Conservation (phyloP, 2,113 vertebrate genomes). For the Rhizomys pruinosus region DNA sequence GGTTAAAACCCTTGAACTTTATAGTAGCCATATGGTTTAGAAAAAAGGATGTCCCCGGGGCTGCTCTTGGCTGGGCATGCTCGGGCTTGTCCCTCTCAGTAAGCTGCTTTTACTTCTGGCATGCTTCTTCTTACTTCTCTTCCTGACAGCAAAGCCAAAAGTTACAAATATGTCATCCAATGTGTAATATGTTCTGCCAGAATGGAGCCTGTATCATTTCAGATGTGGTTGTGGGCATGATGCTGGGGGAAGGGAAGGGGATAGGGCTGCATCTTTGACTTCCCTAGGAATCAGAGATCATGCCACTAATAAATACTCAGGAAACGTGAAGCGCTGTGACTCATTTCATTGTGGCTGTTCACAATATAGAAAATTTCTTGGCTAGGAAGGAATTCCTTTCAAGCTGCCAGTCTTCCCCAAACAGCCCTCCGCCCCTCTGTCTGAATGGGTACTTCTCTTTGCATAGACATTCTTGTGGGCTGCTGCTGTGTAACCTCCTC, state of each 20-base stretch:
- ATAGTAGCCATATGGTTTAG: background rate
- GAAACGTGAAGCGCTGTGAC: conserved; percentile 42
- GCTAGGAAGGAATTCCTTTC: conserved; percentile 39
- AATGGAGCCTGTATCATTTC: background rate
- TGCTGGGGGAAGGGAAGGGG: background rate
- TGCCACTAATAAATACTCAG: background rate
- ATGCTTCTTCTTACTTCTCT: background rate
- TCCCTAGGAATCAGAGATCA: conserved; percentile 1
- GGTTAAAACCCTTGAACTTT: background rate
- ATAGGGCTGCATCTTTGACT: background rate
- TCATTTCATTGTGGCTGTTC: conserved; percentile 59
- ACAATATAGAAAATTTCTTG: background rate
- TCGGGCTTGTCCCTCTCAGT: background rate
- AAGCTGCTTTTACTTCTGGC: background rate
- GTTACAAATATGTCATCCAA: background rate
- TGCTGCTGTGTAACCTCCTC: conserved; percentile 67
- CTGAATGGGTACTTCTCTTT: conserved; percentile 48
- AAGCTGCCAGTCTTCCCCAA: background rate
- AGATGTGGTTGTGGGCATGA: background rate
- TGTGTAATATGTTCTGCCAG: background rate
- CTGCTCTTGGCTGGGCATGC: no score
- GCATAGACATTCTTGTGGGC: conserved; percentile 69
- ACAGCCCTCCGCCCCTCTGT: background rate
- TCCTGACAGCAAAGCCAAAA: conserved; percentile 5
- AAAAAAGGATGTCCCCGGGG: background rate